Conservation (phyloP, 2,797 vertebrate genomes). For the Sphaeramia orbicularis region DNA sequence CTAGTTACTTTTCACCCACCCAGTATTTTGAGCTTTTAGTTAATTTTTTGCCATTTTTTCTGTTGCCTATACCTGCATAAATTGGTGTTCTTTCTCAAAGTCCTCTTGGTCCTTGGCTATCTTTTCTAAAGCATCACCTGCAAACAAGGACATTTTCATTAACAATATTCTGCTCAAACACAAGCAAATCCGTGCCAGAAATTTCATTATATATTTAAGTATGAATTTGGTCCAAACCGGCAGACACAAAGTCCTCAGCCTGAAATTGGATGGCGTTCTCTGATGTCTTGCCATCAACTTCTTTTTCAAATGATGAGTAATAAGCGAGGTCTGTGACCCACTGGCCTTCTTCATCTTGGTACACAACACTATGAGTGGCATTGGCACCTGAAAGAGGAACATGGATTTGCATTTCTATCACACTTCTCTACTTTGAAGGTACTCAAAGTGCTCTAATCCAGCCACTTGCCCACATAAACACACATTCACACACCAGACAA, state of each 20-base stretch:
- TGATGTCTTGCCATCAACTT: slow-evolving; percentile 71
- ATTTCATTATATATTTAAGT: not conserved
- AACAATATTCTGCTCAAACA: not conserved
- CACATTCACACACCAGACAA: no score
- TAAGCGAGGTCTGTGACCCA: slow-evolving; percentile 99
- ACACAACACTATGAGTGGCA: slow-evolving; percentile 86
- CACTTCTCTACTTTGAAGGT: no score
- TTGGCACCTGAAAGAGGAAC: slow-evolving; percentile 58
- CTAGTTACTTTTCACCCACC: no score
- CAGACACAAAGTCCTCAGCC: slow-evolving; percentile 89
- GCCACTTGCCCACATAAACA: no score
- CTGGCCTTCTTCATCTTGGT: slow-evolving; percentile 95
- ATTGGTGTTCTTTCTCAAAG: slow-evolving; percentile 93
- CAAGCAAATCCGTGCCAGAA: not conserved
- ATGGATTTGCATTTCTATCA: no score
- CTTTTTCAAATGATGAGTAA: slow-evolving; percentile 92
- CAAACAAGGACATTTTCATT: not conserved
- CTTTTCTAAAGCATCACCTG: slow-evolving; percentile 91
- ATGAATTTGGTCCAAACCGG: slow-evolving; percentile 83
- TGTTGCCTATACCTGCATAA: slow-evolving; percentile 88
- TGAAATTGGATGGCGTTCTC: slow-evolving; percentile 64
- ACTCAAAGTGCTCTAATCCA: no score
- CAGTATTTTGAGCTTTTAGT: no score
- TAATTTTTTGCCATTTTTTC: not conserved
- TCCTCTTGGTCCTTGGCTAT: slow-evolving; percentile 92